A percentile compares a stretch with the other conserved stretches of the same genome.
Conservation (phyloP, 2,888 invertebrate species). For the Lasioglossum villosulum region DNA sequence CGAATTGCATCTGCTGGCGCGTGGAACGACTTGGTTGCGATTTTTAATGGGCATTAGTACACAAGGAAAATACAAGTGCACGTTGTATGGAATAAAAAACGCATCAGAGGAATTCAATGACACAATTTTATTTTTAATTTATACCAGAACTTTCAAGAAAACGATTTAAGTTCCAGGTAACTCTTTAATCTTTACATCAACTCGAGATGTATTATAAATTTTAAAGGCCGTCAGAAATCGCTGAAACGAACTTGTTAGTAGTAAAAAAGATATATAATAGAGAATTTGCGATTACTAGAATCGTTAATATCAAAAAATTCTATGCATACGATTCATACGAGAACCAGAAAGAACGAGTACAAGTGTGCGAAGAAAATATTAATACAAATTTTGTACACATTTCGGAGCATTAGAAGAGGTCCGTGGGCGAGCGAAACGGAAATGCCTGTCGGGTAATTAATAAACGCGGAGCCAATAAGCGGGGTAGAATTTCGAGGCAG, state of each 20-base stretch:
- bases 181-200: not conserved
- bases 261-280: not conserved
- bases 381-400: not conserved
- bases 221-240: not conserved
- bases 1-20: not conserved
- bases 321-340: not conserved
- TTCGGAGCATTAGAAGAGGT: not conserved
- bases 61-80: not conserved
- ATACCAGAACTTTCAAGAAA: not conserved
- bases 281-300: not conserved
- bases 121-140: not conserved
- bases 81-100: not conserved
- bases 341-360: not conserved
- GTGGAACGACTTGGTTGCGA: not conserved
- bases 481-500: not conserved
- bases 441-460: not conserved
- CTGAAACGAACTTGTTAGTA: not conserved
- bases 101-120: not conserved
- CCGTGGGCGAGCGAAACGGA: not conserved
- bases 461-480: slow-evolving; percentile 5
- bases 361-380: not conserved
- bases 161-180: not conserved
- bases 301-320: not conserved
- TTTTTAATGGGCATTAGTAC: not conserved
- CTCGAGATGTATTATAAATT: not conserved